Conservation (phyloP, 2,888 invertebrate species). For the Agrotis ipsilon region DNA sequence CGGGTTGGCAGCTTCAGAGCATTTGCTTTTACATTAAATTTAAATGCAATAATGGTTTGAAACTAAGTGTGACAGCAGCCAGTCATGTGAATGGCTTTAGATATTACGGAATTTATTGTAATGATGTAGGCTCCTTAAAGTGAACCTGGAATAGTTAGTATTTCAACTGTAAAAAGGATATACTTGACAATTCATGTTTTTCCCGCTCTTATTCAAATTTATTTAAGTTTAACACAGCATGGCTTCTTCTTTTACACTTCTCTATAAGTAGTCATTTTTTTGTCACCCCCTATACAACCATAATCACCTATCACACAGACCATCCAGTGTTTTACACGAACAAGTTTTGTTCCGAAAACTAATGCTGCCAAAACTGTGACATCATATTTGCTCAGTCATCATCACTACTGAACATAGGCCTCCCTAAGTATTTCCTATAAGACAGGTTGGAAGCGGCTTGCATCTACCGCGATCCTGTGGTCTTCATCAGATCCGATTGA, state of each 20-base stretch:
- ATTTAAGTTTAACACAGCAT: not conserved
- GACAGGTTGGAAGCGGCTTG: too few relatives aligned
- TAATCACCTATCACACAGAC: too few relatives aligned
- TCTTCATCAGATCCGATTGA: too few relatives aligned
- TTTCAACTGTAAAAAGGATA: not conserved
- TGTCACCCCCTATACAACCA: too few relatives aligned
- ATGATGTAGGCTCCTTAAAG: not conserved
- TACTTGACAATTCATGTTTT: too few relatives aligned
- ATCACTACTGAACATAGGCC: too few relatives aligned
- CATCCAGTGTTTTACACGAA: not conserved
- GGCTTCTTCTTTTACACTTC: not conserved
- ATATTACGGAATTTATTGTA: not conserved
- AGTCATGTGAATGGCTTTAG: not conserved
- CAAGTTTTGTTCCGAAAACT: not conserved
- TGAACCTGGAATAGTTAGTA: too few relatives aligned
- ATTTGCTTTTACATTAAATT: constrained; percentile 20
- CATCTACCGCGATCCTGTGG: too few relatives aligned
- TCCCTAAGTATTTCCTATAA: too few relatives aligned
- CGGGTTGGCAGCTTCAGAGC: constrained; percentile 8
- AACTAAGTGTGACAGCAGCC: not conserved
- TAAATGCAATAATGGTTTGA: not conserved
- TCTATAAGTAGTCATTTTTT: not conserved
- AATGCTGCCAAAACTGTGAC: not conserved
- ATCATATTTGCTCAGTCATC: too few relatives aligned
- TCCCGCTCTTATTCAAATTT: not conserved